Evolutionary conservation across 2,888 invertebrate genomes (phyloP), one percentile per base, ranked within the genome.

Genomic region (Heteromurus nitidus): DNA sequence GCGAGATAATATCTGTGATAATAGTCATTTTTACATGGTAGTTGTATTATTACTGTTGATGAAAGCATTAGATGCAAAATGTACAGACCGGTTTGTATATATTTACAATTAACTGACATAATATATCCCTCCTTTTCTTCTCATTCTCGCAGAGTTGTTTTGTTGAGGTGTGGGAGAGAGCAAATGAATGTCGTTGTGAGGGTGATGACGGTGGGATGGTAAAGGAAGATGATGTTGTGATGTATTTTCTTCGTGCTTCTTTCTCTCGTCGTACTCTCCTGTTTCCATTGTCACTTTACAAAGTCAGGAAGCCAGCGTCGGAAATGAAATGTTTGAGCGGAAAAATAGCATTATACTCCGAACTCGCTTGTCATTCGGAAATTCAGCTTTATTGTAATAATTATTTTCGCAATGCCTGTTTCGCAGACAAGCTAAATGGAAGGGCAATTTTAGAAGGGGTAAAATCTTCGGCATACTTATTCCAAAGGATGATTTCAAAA

Each of bases 51-150:
- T 80, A 80, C 80, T 73, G 70, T 69, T 62, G 80, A 75, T 81
- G 80, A 81, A 81, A 81, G 75, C 80, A 81, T 81, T 75, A 81
- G 80, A 81, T 81, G 74, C 74, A 55, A 47, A 80, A 80, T 70
- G 18, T 75, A 81, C 74, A 81, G 80, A 81, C 69, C 74, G 75
- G 47, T 74, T 65, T 44, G 26, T 53, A 68, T 44, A 16, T 69
- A 64, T 60, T 7, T 62, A 73, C 42, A 58, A 16, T 65, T 64
- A 62, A 22, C 3, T n/a, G n/a, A n/a, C 16, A 47, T 1, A 47
- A 16, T 11, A 58, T 24, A n/a, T 58, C 24, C 24, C 26, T 58
- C 2, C 26, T 22, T 36, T 36, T 36, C 13, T 36, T 36, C 13
- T 36, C 36, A 9, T 13, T 36, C 36, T 36, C 13, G 11, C 58